Evolutionary conservation across 2,888 invertebrate genomes (phyloP).

Genomic region (Pandemis cinnamomeana): DNA sequence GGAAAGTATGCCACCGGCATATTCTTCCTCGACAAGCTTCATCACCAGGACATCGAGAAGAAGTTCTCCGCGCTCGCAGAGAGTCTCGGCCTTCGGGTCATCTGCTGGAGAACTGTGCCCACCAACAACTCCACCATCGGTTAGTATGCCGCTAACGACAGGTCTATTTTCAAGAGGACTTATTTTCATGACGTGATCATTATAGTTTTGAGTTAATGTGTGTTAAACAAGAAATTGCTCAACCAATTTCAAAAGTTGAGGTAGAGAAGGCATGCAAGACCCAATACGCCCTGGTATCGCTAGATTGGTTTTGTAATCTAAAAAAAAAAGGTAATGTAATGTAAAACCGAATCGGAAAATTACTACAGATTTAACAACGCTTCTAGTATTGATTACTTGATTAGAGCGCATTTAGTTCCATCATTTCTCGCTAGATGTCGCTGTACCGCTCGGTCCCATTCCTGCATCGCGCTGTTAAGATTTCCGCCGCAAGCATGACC

Average conservation of each 20-base stretch:
- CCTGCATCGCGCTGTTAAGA: not conserved
- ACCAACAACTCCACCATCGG: conserved; percentile 94
- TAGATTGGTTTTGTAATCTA: too few species aligned
- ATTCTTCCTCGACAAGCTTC: conserved; percentile 94
- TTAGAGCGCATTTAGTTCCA: not conserved
- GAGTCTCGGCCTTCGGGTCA: conserved; percentile 91
- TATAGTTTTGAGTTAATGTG: not conserved
- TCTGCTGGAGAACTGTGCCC: conserved; percentile 98
- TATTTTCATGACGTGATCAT: not conserved
- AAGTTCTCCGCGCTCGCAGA: conserved; percentile 92
- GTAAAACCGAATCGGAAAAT: not conserved
- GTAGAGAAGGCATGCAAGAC: too few species aligned
- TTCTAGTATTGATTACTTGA: not conserved
- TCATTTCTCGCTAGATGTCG: not conserved
- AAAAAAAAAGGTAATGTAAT: too few species aligned
- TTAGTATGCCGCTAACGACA: conserved; percentile 53
- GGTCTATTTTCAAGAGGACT: not conserved
- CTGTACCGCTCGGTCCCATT: not conserved
- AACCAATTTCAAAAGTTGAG: not conserved
- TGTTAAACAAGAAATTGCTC: conserved; percentile 7
- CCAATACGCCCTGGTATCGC: too few species aligned
- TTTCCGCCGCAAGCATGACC: not conserved
- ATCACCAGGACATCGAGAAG: conserved; percentile 91
- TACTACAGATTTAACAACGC: not conserved
- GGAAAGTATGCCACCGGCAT: conserved; percentile 99